A percentile compares a stretch with the other conserved stretches of the same genome.
These are phyloP conservation scores for Apteryx owenii DNA, from an alignment of 2,113 vertebrate genomes.

Conservation along the genomic window DNA sequence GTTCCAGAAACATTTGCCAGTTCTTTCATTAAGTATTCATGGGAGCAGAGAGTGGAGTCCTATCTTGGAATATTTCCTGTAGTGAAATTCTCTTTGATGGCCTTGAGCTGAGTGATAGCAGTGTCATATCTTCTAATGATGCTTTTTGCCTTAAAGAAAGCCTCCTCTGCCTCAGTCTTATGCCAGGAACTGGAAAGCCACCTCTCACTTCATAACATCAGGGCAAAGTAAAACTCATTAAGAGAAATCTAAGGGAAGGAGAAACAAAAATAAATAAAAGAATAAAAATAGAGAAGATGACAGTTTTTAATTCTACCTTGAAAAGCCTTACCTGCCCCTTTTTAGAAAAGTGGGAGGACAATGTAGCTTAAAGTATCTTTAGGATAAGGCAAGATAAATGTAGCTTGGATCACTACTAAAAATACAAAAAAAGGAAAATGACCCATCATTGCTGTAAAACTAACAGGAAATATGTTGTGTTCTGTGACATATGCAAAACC, in stretches of 20 bases:
- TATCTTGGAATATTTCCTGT: not conserved
- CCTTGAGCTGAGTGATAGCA: not conserved
- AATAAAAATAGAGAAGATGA: constrained; percentile 9
- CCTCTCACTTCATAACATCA: too few relatives aligned
- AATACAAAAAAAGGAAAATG: not conserved
- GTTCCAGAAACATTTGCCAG: not conserved
- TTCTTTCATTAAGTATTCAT: not conserved
- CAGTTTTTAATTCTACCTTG: constrained; percentile 29
- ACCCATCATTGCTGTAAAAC: not conserved
- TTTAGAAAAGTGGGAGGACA: not conserved
- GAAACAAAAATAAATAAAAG: constrained; percentile 30
- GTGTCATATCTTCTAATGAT: not conserved
- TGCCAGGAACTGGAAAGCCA: constrained; percentile 17
- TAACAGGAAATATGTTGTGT: not conserved
- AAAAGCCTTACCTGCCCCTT: not conserved
- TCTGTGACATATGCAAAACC: constrained; percentile 39
- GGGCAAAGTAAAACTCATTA: constrained; percentile 50
- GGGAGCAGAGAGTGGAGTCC: not conserved
- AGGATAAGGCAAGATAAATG: not conserved
- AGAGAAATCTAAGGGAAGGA: constrained; percentile 18
- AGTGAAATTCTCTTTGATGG: not conserved
- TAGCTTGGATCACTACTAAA: not conserved
- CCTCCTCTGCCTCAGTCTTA: not conserved
- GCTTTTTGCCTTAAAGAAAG: not conserved
- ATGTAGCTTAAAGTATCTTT: not conserved